Percentiles rank a stretch among this genome's conserved stretches.
These are phyloP conservation scores for Bufo bufo DNA, from an alignment of 2,113 vertebrate species.

Conservation along the genomic window DNA sequence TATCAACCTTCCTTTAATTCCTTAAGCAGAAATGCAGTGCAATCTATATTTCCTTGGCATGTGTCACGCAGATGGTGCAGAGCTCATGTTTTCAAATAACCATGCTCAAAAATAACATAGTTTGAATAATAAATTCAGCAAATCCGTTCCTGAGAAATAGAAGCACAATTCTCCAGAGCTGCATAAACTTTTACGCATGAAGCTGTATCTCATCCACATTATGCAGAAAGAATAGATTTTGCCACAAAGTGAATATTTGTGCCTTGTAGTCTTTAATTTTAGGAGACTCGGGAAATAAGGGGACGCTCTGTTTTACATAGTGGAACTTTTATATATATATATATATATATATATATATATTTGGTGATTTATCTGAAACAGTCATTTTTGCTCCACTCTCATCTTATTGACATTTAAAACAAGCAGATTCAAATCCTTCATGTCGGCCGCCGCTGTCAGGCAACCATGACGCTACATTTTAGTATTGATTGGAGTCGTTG, in stretches of 20 bases:
- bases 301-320: conserved; percentile 65
- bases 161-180: conserved; percentile 79
- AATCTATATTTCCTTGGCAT: conserved; percentile 88
- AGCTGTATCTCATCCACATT: conserved; percentile 77
- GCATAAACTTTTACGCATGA: conserved; percentile 79
- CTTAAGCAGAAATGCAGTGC: conserved; percentile 83
- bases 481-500: conserved; percentile 79
- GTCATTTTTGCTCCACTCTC: conserved; percentile 67
- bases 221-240: conserved; percentile 71
- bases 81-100: conserved; percentile 85
- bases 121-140: conserved; percentile 84
- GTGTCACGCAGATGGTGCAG: conserved; percentile 83
- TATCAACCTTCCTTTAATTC: conserved; percentile 88
- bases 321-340: conserved; percentile 67
- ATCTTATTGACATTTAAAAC: conserved; percentile 76
- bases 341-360: no score
- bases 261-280: conserved; percentile 65
- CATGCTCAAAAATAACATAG: conserved; percentile 81
- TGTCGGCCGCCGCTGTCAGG: conserved; percentile 77
- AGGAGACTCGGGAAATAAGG: conserved; percentile 25
- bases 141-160: conserved; percentile 76
- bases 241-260: conserved; percentile 66
- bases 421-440: conserved; percentile 69
- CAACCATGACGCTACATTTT: conserved; percentile 82
- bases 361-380: conserved; percentile 73